A percentile compares a stretch with the other conserved stretches of the same genome.
Conservation (phyloP, 2,888 invertebrate species). For the Dasysyrphus tricinctus region DNA sequence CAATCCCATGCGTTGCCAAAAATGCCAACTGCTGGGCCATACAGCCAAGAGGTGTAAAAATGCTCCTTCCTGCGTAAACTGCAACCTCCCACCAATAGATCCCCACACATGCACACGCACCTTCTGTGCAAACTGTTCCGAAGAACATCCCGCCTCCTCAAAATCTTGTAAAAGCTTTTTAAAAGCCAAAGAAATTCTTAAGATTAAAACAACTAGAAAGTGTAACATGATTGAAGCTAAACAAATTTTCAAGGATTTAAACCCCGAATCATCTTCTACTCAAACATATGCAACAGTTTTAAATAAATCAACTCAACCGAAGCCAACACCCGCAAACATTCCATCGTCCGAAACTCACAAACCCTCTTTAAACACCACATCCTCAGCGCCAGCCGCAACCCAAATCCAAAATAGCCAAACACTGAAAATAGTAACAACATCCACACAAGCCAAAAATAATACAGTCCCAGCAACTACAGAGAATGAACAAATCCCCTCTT, state of each 20-base stretch:
- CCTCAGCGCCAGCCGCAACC: not conserved
- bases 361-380: too few species aligned
- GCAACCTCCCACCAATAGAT: not conserved
- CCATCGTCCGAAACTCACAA: too few species aligned
- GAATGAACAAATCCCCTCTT: not conserved
- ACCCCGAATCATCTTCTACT: not conserved
- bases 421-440: not conserved
- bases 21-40: slow-evolving; percentile 24
- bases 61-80: not conserved
- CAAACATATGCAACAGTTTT: not conserved
- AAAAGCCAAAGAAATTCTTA: not conserved
- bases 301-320: not conserved
- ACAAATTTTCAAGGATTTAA: too few species aligned
- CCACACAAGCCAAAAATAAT: not conserved
- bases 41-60: slow-evolving; percentile 25
- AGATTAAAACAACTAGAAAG: too few species aligned
- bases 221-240: too few species aligned
- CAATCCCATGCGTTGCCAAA: slow-evolving; percentile 41
- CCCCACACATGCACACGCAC: not conserved
- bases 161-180: not conserved
- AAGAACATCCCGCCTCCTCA: not conserved
- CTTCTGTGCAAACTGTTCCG: not conserved
- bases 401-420: not conserved
- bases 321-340: not conserved
- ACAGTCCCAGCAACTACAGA: not conserved